Conservation (phyloP, 1,140 invertebrate genomes). For the Plectus sambesii region DNA sequence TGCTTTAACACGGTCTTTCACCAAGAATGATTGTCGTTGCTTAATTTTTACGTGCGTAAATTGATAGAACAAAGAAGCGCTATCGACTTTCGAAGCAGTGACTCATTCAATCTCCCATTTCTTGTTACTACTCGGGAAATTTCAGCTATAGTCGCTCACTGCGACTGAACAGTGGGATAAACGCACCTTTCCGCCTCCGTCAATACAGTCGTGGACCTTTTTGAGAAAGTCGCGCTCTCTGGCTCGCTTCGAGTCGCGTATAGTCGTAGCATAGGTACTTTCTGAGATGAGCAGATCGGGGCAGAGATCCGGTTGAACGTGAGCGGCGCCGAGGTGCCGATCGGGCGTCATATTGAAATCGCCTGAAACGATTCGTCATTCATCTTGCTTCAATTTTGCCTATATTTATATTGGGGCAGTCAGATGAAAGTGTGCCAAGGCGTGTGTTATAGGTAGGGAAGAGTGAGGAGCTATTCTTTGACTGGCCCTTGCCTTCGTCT, state of each 20-base stretch:
- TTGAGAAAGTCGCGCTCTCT: constrained; percentile 92
- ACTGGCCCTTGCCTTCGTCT: too few relatives aligned
- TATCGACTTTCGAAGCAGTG: background rate
- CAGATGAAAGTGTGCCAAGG: too few relatives aligned
- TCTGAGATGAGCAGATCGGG: constrained; percentile 94
- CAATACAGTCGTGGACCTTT: constrained; percentile 65
- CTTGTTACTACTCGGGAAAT: background rate
- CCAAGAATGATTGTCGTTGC: too few relatives aligned
- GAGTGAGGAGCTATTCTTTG: background rate
- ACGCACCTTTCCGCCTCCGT: constrained; percentile 53
- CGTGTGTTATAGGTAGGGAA: too few relatives aligned
- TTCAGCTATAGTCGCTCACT: background rate
- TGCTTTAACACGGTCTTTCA: too few relatives aligned
- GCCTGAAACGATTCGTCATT: constrained; percentile 49
- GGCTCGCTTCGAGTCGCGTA: constrained; percentile 89
- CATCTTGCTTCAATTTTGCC: too few relatives aligned
- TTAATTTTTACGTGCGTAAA: too few relatives aligned
- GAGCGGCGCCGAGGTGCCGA: constrained; percentile 90
- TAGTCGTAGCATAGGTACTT: constrained; percentile 97
- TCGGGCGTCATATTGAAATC: constrained; percentile 99
- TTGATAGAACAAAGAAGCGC: too few relatives aligned
- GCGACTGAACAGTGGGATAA: too few relatives aligned
- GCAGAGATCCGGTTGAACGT: constrained; percentile 80
- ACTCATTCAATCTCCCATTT: background rate
- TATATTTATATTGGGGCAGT: background rate